Evolutionary conservation across 2,888 invertebrate genomes (phyloP), one percentile per base, ranked within the genome.

Genomic region (Ellobium chinense): DNA sequence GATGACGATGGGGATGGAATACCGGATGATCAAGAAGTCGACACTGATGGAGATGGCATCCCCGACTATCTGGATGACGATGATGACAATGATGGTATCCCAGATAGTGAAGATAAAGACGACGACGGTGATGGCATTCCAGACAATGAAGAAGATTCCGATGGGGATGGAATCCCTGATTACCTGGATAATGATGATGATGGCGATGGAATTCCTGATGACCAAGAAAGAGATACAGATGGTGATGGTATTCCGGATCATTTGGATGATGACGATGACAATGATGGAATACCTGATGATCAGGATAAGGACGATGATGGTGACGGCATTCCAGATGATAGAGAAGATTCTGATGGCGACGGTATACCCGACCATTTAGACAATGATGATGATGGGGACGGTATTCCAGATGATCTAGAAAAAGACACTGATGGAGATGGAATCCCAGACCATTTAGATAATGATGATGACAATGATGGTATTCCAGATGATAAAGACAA

Each of bases 101-200:
- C 87, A 0, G 87, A 88, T 79, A 85, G 63, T 31, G 87, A 88
- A 70, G 68, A 86, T 63, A 63, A 78, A 18, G 91, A 90, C 63
- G 83, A 82, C 36, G 90, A 91, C 82, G 89, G 88, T 21, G 89
- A 91, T 80, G 91, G 90, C 4, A 89, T 91, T 39, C 88, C 89
- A 4, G 88, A 91, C 81, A n/a, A 87, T 56, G 62, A 78, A 27
- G 83, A 84, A 66, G 90, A 88, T 83, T 87, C 86, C 2, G 87
- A 88, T 77, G 87, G 86, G 2, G 87, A 88, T 82, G 88, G 88
- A 12, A 85, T 88, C 2, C 86, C 85, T 29, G 77, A 77, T 29
- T 56, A 24, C 14, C 56, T 39, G n/a, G 86, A 87, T 62, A 82
- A 84, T 63, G 87, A 88, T 63, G 84, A 83, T 72, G 86, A 87